These are phyloP conservation scores for Brachyptera putata DNA, from an alignment of 2,888 invertebrate genomes.

Conservation along the genomic window DNA sequence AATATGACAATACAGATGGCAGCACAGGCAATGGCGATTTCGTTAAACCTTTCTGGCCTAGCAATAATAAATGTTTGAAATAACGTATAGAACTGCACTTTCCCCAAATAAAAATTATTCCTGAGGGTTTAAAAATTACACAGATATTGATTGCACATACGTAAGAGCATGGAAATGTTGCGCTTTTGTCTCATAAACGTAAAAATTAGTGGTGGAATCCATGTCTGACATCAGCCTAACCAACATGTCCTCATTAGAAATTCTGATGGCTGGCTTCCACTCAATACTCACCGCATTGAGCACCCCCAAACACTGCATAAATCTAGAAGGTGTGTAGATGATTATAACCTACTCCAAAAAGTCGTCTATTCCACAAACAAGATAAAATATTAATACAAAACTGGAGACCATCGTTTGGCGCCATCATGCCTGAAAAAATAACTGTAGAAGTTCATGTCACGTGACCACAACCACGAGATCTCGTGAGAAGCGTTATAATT, in stretches of 20 bases:
- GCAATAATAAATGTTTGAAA: conserved; percentile 28
- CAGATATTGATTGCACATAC: neutral
- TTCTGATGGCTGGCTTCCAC: conserved; percentile 43
- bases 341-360: conserved; percentile 34
- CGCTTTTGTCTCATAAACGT: neutral
- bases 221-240: conserved; percentile 47
- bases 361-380: conserved; percentile 33
- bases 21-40: conserved; percentile 54
- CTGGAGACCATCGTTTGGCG: conserved; percentile 51
- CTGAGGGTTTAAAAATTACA: neutral
- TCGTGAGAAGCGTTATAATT: conserved; percentile 36
- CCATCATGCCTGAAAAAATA: conserved; percentile 55
- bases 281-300: conserved; percentile 41
- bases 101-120: neutral
- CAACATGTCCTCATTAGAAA: conserved; percentile 55
- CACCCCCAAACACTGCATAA: conserved; percentile 30
- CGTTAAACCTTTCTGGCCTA: conserved; percentile 34
- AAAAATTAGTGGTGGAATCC: conserved; percentile 27
- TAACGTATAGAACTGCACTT: neutral
- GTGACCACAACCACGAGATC: conserved; percentile 46
- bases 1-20: conserved; percentile 81
- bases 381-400: conserved; percentile 46
- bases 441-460: conserved; percentile 48
- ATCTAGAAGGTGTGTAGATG: conserved; percentile 35
- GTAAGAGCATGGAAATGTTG: neutral